Conservation (phyloP, 37 sponge, comb jelly and placozoan genomes). For the Diacarnus erythraeanus region DNA sequence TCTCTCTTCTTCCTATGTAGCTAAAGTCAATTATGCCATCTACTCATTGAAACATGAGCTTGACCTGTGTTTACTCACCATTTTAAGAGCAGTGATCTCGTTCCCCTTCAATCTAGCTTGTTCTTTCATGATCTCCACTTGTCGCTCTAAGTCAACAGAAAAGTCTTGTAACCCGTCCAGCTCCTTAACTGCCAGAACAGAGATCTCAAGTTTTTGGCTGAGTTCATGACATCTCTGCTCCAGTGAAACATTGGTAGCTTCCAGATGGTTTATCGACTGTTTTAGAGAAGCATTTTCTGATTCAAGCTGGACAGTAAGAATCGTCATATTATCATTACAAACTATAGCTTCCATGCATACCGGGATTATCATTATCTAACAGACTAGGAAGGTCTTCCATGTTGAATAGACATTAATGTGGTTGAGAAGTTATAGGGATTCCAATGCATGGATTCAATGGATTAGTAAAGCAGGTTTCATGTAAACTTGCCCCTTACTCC, state of each 20-base stretch:
- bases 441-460: too few species aligned
- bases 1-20: too few species aligned
- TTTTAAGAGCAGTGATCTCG: constrained; percentile 18
- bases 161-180: constrained; percentile 20
- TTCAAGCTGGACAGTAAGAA: constrained; percentile 7
- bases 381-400: too few species aligned
- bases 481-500: too few species aligned
- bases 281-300: not conserved
- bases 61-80: constrained; percentile 29
- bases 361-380: too few species aligned
- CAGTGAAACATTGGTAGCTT: not conserved
- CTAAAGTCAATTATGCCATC: too few species aligned
- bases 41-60: too few species aligned
- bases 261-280: not conserved
- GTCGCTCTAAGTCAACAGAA: constrained; percentile 26
- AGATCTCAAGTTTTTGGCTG: constrained; percentile 23
- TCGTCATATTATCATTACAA: too few species aligned
- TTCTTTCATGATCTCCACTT: constrained; percentile 9
- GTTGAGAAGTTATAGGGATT: too few species aligned
- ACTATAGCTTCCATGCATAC: too few species aligned
- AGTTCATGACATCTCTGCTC: constrained; percentile 20
- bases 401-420: too few species aligned
- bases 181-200: constrained; percentile 28
- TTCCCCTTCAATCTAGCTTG: constrained; percentile 3
- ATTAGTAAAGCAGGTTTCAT: too few species aligned